These are phyloP conservation scores for Bombus turneri DNA, from an alignment of 1,140 invertebrate genomes.

Conservation along the genomic window DNA sequence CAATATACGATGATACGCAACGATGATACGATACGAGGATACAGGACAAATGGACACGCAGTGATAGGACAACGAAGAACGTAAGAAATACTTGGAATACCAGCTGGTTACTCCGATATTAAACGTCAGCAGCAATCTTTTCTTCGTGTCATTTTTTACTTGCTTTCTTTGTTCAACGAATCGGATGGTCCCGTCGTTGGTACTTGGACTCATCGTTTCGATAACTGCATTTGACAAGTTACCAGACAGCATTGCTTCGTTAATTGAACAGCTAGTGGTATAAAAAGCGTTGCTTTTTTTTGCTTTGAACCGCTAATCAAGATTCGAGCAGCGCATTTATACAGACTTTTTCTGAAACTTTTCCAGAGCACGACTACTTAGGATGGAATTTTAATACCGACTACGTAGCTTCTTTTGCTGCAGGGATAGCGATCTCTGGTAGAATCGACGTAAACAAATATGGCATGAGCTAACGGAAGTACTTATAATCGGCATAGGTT, in stretches of 20 bases:
- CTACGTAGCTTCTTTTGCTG: neutral
- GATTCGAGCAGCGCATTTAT: neutral
- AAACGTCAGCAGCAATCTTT: neutral
- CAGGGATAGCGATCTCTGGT: neutral
- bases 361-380: neutral
- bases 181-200: neutral
- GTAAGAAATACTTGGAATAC: conserved; percentile 30
- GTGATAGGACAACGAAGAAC: conserved; percentile 35
- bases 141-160: neutral
- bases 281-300: too few species aligned
- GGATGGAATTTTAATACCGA: neutral
- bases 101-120: neutral
- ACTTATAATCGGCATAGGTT: neutral
- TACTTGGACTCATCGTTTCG: neutral
- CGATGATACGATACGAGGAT: too few species aligned
- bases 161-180: too few species aligned
- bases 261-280: too few species aligned
- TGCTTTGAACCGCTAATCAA: neutral
- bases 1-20: too few species aligned
- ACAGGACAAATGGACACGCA: too few species aligned
- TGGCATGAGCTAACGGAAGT: neutral
- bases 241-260: too few species aligned
- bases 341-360: neutral
- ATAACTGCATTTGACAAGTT: neutral
- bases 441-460: neutral